Percentiles rank a stretch among this genome's conserved stretches.
phyloP scores from a whole-genome alignment of 2,113 vertebrate genomes.

The Cygnus buccinator region DNA sequence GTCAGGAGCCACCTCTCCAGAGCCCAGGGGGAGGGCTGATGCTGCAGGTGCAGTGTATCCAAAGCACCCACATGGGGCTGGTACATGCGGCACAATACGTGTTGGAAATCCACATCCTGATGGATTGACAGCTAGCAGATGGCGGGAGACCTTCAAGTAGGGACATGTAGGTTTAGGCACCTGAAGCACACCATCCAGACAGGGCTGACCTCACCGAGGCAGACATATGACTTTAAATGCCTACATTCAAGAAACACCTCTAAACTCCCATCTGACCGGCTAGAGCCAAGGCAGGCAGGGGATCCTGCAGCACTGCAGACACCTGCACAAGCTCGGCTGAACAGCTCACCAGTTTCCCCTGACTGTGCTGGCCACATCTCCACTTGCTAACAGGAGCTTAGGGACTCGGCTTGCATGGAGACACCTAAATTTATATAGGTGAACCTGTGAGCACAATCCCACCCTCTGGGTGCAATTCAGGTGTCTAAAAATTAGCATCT shows the following conservation, averaged over 20 bases:
- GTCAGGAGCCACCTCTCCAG: neutral
- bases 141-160: neutral
- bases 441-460: neutral
- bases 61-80: neutral
- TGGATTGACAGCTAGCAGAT: neutral
- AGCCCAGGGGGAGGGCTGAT: neutral
- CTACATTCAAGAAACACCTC: neutral
- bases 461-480: neutral
- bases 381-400: neutral
- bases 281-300: neutral
- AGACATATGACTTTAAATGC: neutral
- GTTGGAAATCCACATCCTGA: neutral
- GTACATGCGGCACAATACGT: neutral
- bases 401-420: neutral
- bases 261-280: neutral
- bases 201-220: neutral
- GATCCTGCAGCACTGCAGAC: neutral
- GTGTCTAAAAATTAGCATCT: neutral
- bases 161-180: slow-evolving; percentile 6
- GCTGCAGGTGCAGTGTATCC: neutral
- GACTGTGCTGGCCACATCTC: neutral
- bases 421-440: neutral
- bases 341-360: neutral
- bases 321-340: neutral
- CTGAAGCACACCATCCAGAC: neutral